A percentile compares a stretch with the other conserved stretches of the same genome.
Evolutionary conservation across 2,888 invertebrate species (phyloP).

Genomic region (Nephrotoma guestfalica): DNA sequence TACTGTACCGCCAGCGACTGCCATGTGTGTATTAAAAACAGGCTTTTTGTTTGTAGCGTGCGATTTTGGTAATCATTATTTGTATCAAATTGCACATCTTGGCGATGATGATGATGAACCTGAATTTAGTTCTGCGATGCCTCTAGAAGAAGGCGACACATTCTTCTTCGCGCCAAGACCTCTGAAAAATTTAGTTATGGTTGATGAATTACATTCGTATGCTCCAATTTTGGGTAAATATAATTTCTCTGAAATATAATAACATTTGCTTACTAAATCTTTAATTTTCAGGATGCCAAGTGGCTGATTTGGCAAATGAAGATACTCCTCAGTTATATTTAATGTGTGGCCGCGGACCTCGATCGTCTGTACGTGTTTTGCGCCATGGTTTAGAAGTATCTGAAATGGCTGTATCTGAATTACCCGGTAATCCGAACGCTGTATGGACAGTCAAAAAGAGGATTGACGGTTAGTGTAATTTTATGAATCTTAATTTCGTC

Average conservation of each 20-base stretch:
- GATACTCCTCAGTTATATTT: slow-evolving; percentile 97
- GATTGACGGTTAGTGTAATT: slow-evolving; percentile 72
- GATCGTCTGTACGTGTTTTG: slow-evolving; percentile 83
- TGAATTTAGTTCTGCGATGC: slow-evolving; percentile 97
- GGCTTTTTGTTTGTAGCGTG: slow-evolving; percentile 97
- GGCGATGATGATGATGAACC: slow-evolving; percentile 99
- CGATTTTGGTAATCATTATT: slow-evolving; percentile 97
- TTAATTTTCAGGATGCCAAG: slow-evolving; percentile 50
- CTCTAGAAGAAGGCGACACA: slow-evolving; percentile 95
- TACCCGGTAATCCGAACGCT: slow-evolving; percentile 99
- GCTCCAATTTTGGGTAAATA: slow-evolving; percentile 72
- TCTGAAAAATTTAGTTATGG: slow-evolving; percentile 84
- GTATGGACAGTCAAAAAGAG: slow-evolving; percentile 98
- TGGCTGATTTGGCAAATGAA: slow-evolving; percentile 92
- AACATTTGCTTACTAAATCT: slow-evolving; percentile 10
- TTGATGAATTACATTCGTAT: slow-evolving; percentile 92
- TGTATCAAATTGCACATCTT: slow-evolving; percentile 98
- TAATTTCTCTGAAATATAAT: background rate
- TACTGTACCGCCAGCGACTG: slow-evolving; percentile 90
- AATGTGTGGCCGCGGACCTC: slow-evolving; percentile 88
- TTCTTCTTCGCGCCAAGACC: slow-evolving; percentile 96
- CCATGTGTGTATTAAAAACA: slow-evolving; percentile 96
- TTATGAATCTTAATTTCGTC: background rate
- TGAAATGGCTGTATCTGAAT: slow-evolving; percentile 98
- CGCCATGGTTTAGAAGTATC: slow-evolving; percentile 96